Evolutionary conservation across 2,113 vertebrate species (phyloP), one percentile per base, ranked within the genome.

Genomic region (Neodon shergylaensis): DNA sequence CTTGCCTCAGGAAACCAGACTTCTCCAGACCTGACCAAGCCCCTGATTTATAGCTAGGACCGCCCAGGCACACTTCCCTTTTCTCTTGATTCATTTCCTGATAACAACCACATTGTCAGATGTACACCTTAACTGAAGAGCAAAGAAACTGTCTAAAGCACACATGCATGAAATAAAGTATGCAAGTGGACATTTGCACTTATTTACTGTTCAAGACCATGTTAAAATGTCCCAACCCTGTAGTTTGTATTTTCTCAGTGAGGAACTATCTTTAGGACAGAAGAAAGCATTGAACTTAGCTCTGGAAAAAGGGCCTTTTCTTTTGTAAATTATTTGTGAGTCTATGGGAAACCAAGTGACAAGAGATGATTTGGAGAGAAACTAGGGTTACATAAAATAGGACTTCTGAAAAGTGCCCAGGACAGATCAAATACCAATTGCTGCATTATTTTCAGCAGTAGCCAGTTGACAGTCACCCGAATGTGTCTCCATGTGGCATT

Each of bases 71-170:
- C n/a, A 93, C 47, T 95, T 97, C 93, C 90, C 28, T 84, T 92
- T 85, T 81, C 70, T 94, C 63, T 88, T 86, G 86, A 88, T 92
- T 97, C 84, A 93, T 90, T 95, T 97, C 94, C 94, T 96, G 90
- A 81, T 81, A 95, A 36, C 76, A 92, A 90, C 44, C 95, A 94
- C 90, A 78, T 31, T 81, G 76, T 76, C 93, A 96, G 90, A 95
- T 94, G 88, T 76, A 94, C 65, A 86, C 14, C 24, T 31, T 78
- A 79, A 92, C 26, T 52, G 52, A 91, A 73, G 42, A 52, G 86
- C 95, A 42, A 89, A 52, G 73, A 91, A 94, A 70, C 81, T 92
- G 90, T 96, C 87, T 33, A 78, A 93, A 95, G 81, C 85, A 82
- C 42, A 76, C 26, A 33, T 81, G 95, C 93, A 82, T 68, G 72